Conservation (phyloP, 2,888 invertebrate species). For the Diploptera punctata region DNA sequence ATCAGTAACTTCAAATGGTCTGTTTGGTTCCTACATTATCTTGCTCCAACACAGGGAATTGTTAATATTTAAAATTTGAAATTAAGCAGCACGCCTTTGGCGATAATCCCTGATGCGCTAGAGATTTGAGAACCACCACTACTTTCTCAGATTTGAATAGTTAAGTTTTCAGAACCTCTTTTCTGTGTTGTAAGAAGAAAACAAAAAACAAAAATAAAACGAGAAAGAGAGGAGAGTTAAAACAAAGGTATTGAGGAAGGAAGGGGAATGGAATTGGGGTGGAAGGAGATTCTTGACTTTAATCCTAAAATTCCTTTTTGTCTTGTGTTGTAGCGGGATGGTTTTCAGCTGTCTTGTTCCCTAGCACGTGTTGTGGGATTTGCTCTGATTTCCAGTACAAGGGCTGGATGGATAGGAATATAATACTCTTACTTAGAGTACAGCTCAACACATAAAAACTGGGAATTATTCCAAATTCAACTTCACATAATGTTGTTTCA, state of each 20-base stretch:
- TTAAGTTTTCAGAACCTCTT: not conserved
- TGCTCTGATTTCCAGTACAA: not conserved
- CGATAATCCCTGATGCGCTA: no score
- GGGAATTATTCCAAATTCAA: no score
- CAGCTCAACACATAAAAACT: no score
- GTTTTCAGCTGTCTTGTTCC: not conserved
- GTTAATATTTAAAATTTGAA: no score
- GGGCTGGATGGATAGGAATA: not conserved
- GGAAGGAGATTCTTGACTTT: slow-evolving; percentile 14
- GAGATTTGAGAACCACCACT: no score
- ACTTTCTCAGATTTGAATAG: slow-evolving; percentile 1
- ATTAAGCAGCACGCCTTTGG: no score
- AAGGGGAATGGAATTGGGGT: not conserved
- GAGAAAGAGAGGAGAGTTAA: not conserved
- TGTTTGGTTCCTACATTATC: no score
- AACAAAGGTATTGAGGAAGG: not conserved
- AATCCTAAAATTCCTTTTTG: slow-evolving; percentile 13
- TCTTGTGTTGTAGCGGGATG: not conserved
- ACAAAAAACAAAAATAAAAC: slow-evolving; percentile 1
- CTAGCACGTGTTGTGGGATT: not conserved
- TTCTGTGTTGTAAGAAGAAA: not conserved
- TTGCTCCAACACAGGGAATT: no score
- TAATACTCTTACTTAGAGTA: slow-evolving; percentile 17
- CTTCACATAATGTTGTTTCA: no score
- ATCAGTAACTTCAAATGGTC: no score